Evolutionary conservation across 2,888 invertebrate genomes (phyloP).

Genomic region (Gisinianus flammeolus): DNA sequence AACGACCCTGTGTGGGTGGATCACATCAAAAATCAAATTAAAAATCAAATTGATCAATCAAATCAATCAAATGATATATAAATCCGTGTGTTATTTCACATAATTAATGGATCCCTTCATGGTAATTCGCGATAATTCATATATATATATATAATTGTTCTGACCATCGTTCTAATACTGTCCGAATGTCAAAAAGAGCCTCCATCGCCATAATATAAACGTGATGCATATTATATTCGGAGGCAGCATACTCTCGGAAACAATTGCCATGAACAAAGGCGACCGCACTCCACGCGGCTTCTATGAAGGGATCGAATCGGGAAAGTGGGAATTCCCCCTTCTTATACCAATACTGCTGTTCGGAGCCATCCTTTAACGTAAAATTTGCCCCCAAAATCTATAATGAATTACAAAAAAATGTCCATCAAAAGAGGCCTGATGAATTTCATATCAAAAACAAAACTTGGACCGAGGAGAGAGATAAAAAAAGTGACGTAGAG

Average conservation of each 20-base stretch:
- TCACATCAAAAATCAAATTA: no score
- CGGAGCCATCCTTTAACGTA: neutral
- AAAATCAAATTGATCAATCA: no score
- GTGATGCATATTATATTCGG: conserved; percentile 19
- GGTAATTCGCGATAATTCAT: neutral
- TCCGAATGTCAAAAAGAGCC: conserved; percentile 1
- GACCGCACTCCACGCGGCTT: conserved; percentile 26
- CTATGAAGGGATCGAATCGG: conserved; percentile 23
- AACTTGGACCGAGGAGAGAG: no score
- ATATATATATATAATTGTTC: neutral
- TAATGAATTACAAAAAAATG: neutral
- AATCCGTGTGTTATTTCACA: no score
- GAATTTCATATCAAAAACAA: no score
- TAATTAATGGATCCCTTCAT: neutral
- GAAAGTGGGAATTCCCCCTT: neutral
- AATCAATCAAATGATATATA: no score
- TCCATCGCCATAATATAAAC: conserved; percentile 34
- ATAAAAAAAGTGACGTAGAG: no score
- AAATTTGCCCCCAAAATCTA: neutral
- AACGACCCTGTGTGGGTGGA: neutral
- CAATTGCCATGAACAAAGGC: conserved; percentile 26
- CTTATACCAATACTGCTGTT: neutral
- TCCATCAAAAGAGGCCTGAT: neutral
- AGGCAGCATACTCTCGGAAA: neutral
- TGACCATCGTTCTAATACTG: conserved; percentile 28